These are phyloP conservation scores for Vimba vimba DNA, from an alignment of 2,113 vertebrate species.

Conservation along the genomic window DNA sequence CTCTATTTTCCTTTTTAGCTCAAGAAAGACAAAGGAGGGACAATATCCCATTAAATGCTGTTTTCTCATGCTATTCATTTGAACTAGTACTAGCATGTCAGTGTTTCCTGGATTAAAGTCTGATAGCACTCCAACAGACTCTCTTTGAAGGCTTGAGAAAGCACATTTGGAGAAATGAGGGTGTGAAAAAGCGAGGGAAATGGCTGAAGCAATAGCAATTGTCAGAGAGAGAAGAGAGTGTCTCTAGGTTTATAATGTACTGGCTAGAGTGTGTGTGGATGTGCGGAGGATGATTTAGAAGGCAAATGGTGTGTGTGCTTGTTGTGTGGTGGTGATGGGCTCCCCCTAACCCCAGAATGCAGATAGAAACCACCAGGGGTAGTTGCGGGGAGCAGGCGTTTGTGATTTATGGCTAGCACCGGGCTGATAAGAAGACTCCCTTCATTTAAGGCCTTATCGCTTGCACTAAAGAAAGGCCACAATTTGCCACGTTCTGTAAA, in stretches of 20 bases:
- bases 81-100: slow-evolving; percentile 67
- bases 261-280: slow-evolving; percentile 11
- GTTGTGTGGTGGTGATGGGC: slow-evolving; percentile 73
- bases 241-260: slow-evolving; percentile 6
- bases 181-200: slow-evolving; percentile 8
- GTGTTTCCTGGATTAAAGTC: slow-evolving; percentile 77
- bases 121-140: slow-evolving; percentile 72
- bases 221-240: slow-evolving; percentile 5
- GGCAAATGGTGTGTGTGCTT: slow-evolving; percentile 61
- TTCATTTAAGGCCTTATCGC: slow-evolving; percentile 84
- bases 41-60: slow-evolving; percentile 78
- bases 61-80: slow-evolving; percentile 69
- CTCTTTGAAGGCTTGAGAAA: slow-evolving; percentile 67
- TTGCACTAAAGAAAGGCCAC: slow-evolving; percentile 80
- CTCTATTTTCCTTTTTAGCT: slow-evolving; percentile 75
- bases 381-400: slow-evolving; percentile 74
- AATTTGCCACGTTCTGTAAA: slow-evolving; percentile 85
- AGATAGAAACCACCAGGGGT: slow-evolving; percentile 80
- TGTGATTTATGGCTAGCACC: slow-evolving; percentile 83
- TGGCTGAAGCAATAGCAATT: slow-evolving; percentile 17
- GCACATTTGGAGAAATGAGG: slow-evolving; percentile 58
- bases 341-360: slow-evolving; percentile 74
- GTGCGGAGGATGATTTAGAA: slow-evolving; percentile 25
- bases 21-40: slow-evolving; percentile 73
- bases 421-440: slow-evolving; percentile 80